Conservation (phyloP, 2,113 vertebrate species). For the Stigmatopora nigra region DNA sequence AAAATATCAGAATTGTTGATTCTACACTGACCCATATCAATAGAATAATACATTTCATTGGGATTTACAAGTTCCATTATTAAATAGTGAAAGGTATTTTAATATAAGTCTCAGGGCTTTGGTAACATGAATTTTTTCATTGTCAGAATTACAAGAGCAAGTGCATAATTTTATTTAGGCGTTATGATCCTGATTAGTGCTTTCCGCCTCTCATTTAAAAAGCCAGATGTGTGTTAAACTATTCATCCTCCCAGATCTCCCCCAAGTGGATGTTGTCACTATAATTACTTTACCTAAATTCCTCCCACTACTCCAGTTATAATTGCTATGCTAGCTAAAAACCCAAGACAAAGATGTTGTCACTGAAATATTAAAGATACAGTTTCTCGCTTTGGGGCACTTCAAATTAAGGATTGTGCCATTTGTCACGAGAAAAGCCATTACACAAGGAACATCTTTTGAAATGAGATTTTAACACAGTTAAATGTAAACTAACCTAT, state of each 20-base stretch:
- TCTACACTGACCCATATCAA: not conserved
- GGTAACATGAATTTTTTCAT: not conserved
- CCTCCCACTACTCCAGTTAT: not conserved
- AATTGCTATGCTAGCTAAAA: slow-evolving; percentile 2
- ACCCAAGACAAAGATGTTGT: slow-evolving; percentile 4
- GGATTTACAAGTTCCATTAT: not conserved
- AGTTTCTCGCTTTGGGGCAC: not conserved
- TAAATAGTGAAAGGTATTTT: not conserved
- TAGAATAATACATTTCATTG: not conserved
- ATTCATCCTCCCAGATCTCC: slow-evolving; percentile 4
- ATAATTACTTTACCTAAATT: slow-evolving; percentile 7
- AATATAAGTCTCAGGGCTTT: too few species aligned
- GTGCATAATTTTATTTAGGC: not conserved
- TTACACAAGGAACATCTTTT: not conserved
- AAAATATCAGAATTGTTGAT: not conserved
- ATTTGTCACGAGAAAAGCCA: not conserved
- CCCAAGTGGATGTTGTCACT: slow-evolving; percentile 6
- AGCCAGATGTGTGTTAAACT: slow-evolving; percentile 4
- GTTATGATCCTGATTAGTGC: slow-evolving; percentile 3
- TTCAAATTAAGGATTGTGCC: not conserved
- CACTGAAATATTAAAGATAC: slow-evolving; percentile 2
- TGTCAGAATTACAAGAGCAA: not conserved
- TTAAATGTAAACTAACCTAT: not conserved
- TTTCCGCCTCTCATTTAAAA: slow-evolving; percentile 5
- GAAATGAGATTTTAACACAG: not conserved